phyloP scores from a whole-genome alignment of 2,113 vertebrate species.

The Stictonetta naevosa region DNA sequence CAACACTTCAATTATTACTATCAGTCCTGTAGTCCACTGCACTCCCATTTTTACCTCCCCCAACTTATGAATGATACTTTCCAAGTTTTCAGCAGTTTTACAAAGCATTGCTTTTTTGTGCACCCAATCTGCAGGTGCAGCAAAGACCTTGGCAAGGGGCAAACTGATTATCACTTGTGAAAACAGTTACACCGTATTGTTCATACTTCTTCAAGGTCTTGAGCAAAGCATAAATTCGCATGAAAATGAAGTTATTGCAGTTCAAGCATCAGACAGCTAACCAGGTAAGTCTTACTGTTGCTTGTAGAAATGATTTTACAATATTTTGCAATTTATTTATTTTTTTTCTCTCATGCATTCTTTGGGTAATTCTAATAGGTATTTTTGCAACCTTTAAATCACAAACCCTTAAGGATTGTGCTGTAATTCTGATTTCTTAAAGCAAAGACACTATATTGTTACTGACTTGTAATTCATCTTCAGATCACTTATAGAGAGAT shows the following conservation, averaged over 20 bases:
- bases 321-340: background rate
- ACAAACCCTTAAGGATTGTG: background rate
- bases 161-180: constrained; percentile 72
- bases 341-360: background rate
- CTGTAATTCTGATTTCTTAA: background rate
- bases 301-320: background rate
- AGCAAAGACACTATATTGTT: background rate
- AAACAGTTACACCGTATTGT: constrained; percentile 86
- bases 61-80: background rate
- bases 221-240: constrained; percentile 83
- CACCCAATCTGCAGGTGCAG: constrained; percentile 80
- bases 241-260: constrained; percentile 47
- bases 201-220: constrained; percentile 90
- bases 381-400: background rate
- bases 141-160: constrained; percentile 78
- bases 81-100: constrained; percentile 43
- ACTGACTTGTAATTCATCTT: background rate
- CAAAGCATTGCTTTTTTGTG: constrained; percentile 28
- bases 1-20: constrained; percentile 54
- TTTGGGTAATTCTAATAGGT: background rate
- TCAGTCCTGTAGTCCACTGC: background rate
- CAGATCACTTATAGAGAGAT: background rate
- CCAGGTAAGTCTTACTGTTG: constrained; percentile 72
- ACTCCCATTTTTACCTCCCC: constrained; percentile 37
- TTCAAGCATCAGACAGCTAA: constrained; percentile 56